Percentiles rank a stretch among this genome's conserved stretches.
Conservation (phyloP, 2,888 invertebrate genomes). For the Aricia artaxerxes region DNA sequence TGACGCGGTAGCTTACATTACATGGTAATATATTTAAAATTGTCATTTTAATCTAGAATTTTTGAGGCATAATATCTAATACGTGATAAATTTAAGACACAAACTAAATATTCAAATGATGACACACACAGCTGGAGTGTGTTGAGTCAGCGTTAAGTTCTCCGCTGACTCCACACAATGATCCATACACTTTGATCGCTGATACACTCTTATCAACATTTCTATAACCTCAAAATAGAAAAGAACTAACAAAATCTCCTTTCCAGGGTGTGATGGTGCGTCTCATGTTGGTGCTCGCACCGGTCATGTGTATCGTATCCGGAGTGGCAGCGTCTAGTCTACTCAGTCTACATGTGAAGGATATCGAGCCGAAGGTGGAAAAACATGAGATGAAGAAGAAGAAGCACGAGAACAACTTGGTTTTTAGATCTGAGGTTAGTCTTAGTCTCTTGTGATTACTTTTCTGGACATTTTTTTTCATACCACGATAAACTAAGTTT, state of each 20-base stretch:
- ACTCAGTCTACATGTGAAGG: constrained; percentile 92
- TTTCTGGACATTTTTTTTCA: no score
- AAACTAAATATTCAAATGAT: constrained; percentile 49
- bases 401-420: constrained; percentile 86
- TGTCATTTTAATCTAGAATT: no score
- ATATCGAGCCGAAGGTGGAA: constrained; percentile 84
- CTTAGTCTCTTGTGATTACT: no score
- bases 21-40: no score
- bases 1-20: no score
- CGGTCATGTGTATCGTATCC: constrained; percentile 98
- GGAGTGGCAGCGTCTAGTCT: constrained; percentile 96
- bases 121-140: constrained; percentile 65
- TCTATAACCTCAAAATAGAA: neutral
- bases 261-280: constrained; percentile 98
- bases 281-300: constrained; percentile 97
- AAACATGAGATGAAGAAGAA: constrained; percentile 82
- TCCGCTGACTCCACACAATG: constrained; percentile 73
- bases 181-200: constrained; percentile 84
- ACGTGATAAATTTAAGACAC: no score
- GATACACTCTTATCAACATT: constrained; percentile 48
- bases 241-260: neutral
- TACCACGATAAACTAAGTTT: no score
- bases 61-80: no score
- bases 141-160: constrained; percentile 66
- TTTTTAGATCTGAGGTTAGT: constrained; percentile 86